Evolutionary conservation across 2,113 vertebrate genomes (phyloP).

Genomic region (Myotis davidii): DNA sequence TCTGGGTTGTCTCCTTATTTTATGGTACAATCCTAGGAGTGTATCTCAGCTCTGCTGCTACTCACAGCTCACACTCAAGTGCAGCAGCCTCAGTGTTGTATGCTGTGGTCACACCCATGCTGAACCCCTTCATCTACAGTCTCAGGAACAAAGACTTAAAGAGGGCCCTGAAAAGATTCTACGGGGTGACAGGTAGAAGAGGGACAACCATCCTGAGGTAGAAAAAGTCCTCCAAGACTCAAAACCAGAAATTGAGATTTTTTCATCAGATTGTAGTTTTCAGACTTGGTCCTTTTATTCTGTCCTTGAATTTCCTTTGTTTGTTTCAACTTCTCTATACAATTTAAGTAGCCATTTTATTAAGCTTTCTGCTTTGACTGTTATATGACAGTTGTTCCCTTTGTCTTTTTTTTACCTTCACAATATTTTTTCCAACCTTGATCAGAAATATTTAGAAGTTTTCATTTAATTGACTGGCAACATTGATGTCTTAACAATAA

Average conservation of each 20-base stretch:
- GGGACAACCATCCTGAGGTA: too few species aligned
- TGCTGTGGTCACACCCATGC: neutral
- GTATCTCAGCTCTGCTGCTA: neutral
- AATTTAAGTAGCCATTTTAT: too few species aligned
- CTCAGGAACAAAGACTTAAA: constrained; percentile 57
- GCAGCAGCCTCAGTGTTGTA: neutral
- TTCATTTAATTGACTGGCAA: neutral
- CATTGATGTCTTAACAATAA: neutral
- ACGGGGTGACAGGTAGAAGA: neutral
- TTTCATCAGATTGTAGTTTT: neutral
- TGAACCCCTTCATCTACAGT: constrained; percentile 50
- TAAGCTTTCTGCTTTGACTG: too few species aligned
- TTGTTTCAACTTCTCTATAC: too few species aligned
- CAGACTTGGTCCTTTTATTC: neutral
- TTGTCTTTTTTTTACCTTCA: too few species aligned
- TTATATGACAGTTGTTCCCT: too few species aligned
- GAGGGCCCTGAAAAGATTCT: neutral
- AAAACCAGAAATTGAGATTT: too few species aligned
- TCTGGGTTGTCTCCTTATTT: neutral
- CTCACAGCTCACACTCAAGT: neutral
- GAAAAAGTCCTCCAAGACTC: too few species aligned
- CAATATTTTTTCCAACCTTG: too few species aligned
- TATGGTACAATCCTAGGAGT: neutral
- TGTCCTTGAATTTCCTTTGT: too few species aligned
- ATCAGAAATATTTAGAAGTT: too few species aligned